Base-by-base conservation (phyloP, 2,113 vertebrate genomes). In the Rhea americana region DNA sequence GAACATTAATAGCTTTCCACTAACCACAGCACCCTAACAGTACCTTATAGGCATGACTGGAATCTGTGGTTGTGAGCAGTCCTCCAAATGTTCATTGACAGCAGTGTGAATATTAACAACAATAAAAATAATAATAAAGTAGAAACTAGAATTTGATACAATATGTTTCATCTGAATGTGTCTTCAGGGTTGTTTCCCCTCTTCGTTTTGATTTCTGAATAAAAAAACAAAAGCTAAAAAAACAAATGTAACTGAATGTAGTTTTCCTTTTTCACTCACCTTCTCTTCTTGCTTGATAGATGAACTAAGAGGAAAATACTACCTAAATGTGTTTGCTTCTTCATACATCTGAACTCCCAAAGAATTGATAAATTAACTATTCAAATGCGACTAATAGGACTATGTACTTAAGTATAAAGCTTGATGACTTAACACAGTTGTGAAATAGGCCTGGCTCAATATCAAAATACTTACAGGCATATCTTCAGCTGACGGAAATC, bases 21-120 rank as follows among this genome's bases (percentile, higher is more conserved):
- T 80, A 63, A 67, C 72, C 81, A 17, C n/a, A 95, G n/a, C 56
- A 26, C 26, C 50, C 67, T 77, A 77, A 77, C 2, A 17, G 62
- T 74, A 74, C 21, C 61, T 91, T 78, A n/a, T 43, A 94, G 76
- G 32, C 51, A 53, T 67, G 61, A 61, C 26, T 88, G 43, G 61
- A 85, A 90, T 83, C 58, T 88, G 47, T 66, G 35, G 25, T 81
- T 93, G 62, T 91, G 87, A 90, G 65, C 73, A 93, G 48, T 79
- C 66, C 39, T 82, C 53, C 39, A 88, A 78, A 91, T 45, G 18
- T 15, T 2, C 70, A 41, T 84, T 92, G 70, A 45, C n/a, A 94
- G 14, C 28, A 68, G 8, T 72, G 56, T 82, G 37, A 86, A 87
- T 94, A 90, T 91, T 90, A 51, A 87, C 7, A 4, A 70, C 32